Evolutionary conservation across 2,888 invertebrate species (phyloP), one percentile per base, ranked within the genome.

Genomic region (Stenodema calcarata): DNA sequence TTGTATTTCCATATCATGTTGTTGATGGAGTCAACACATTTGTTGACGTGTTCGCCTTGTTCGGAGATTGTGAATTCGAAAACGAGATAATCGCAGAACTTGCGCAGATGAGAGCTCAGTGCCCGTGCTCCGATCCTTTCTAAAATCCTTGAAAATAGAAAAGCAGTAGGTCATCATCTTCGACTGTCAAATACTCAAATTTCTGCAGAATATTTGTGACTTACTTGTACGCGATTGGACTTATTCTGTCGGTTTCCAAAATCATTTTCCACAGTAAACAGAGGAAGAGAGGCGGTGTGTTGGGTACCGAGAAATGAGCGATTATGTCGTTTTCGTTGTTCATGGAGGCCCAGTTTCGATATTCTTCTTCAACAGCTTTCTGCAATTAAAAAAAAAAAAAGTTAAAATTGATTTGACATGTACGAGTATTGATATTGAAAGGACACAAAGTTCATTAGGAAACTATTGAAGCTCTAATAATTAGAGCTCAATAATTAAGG

Each of bases 1-100:
- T 98, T 98, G 91, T 97, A 98, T 90, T 98, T 98, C 98, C 99
- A 99, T 88, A 99, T 97, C 94, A 99, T 96, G 90, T 97, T 97
- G 91, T 97, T 98, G 89, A 99, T 95, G 0, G 98, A 97, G 90
- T 98, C 98, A 1, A 98, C 97, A 90, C 97, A 97, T 92, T 98
- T 98, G 91, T 96, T 96, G 79, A 98, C 97, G 90, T 97, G 96
- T 88, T 96, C 95, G 47, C 89, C 96, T 30, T 96, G 97, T 18
- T 96, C 95, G 0, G 96, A 95, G 90, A 96, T 97, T 0, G 96
- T 96, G 90, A 98, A 97, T 91, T 99, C 98, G 90, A 95, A 96
- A 11, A 98, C 97, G 4, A 99, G 92, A 91, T 97, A 98, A 91
- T 99, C 99, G 91, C 98, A 98, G 91, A 99, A 97, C 90, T 98